Conservation (phyloP, 2,888 invertebrate genomes). For the Diogma glabrata region DNA sequence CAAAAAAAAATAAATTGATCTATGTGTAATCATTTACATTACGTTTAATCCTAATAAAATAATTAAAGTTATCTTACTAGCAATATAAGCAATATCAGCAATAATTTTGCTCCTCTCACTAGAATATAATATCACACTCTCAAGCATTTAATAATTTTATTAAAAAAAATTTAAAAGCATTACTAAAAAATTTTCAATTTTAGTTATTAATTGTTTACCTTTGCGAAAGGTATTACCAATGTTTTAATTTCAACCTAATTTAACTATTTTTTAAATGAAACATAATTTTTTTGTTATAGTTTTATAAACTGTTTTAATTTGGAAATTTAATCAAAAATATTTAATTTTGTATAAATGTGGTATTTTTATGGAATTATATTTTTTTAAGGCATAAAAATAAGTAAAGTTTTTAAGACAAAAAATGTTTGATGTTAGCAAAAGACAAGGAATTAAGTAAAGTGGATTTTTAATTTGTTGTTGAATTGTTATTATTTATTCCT, state of each 20-base stretch:
- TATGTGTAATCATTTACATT: too few relatives aligned
- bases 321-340: too few relatives aligned
- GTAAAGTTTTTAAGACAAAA: constrained; percentile 1
- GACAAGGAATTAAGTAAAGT: not conserved
- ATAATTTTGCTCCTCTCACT: too few relatives aligned
- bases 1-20: too few relatives aligned
- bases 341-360: constrained; percentile 1
- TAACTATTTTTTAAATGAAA: not conserved
- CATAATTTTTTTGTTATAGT: not conserved
- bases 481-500: not conserved
- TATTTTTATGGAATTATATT: constrained; percentile 6
- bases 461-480: not conserved
- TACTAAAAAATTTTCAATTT: too few relatives aligned
- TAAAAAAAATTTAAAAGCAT: too few relatives aligned
- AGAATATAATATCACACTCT: too few relatives aligned
- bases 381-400: not conserved
- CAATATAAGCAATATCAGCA: too few relatives aligned
- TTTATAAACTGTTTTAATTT: too few relatives aligned
- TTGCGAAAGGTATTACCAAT: not conserved
- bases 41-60: too few relatives aligned
- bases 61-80: too few relatives aligned
- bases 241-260: not conserved
- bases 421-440: not conserved
- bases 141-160: too few relatives aligned
- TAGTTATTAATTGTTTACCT: constrained; percentile 4